Evolutionary conservation across 2,888 invertebrate genomes (phyloP).

Genomic region (Drosophila macrothrix): DNA sequence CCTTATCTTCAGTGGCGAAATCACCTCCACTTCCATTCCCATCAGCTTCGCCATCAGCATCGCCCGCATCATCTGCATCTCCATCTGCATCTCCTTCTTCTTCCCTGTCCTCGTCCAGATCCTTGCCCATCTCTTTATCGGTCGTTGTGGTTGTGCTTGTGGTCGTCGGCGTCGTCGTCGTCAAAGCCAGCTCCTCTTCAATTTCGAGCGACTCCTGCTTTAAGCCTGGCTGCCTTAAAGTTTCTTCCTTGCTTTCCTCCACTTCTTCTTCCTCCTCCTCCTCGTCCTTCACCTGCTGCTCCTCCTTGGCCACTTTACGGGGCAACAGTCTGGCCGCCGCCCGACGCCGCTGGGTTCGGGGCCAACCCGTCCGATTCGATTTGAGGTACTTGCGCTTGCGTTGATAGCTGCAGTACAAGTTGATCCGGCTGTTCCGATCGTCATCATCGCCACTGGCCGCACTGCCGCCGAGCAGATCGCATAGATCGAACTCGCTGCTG

Average conservation of each 20-base stretch:
- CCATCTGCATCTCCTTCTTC: constrained; percentile 36
- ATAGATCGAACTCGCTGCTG: constrained; percentile 82
- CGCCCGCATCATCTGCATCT: constrained; percentile 30
- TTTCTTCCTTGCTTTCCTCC: constrained; percentile 4
- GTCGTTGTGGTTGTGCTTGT: constrained; percentile 57
- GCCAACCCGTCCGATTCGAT: constrained; percentile 94
- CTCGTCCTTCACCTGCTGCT: background rate
- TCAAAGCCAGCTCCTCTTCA: constrained; percentile 53
- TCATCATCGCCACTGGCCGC: constrained; percentile 65
- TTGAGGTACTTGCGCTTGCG: constrained; percentile 85
- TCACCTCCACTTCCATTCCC: constrained; percentile 33
- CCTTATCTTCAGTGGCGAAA: constrained; percentile 19
- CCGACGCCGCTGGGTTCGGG: constrained; percentile 85
- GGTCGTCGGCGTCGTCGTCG: constrained; percentile 55
- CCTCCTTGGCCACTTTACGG: constrained; percentile 51
- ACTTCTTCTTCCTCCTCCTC: background rate
- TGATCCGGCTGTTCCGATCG: constrained; percentile 59
- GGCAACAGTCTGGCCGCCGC: constrained; percentile 53
- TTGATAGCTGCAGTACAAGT: constrained; percentile 75
- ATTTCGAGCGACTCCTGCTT: constrained; percentile 57
- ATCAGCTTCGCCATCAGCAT: constrained; percentile 15
- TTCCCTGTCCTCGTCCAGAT: constrained; percentile 30
- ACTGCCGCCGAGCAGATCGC: constrained; percentile 74
- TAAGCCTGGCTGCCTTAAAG: constrained; percentile 8
- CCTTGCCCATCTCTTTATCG: constrained; percentile 41